phyloP scores from a whole-genome alignment of 1,140 invertebrate genomes.

The Heliconius himera region DNA sequence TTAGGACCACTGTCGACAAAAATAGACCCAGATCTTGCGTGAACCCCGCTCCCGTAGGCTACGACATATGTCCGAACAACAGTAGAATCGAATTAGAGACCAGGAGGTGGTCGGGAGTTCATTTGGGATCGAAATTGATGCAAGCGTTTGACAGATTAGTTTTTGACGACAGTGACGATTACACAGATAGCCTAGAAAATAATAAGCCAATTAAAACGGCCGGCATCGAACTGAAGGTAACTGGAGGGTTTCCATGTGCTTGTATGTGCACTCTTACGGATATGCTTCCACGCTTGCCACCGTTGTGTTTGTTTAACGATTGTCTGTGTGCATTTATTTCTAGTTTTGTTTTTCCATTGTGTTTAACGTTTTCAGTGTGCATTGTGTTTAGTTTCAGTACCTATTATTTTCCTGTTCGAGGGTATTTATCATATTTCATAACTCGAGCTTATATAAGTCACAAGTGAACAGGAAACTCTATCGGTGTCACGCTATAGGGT shows the following conservation, averaged over 20 bases:
- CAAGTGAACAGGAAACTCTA: slow-evolving; percentile 39
- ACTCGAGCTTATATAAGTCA: slow-evolving; percentile 29
- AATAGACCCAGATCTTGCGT: slow-evolving; percentile 87
- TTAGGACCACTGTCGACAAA: slow-evolving; percentile 80
- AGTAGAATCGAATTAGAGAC: slow-evolving; percentile 83
- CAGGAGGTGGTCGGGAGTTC: slow-evolving; percentile 88
- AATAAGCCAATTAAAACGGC: slow-evolving; percentile 69
- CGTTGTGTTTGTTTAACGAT: slow-evolving; percentile 33
- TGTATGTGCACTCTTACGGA: slow-evolving; percentile 44
- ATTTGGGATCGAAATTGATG: slow-evolving; percentile 86
- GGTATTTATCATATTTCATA: slow-evolving; percentile 8
- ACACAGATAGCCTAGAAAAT: slow-evolving; percentile 88
- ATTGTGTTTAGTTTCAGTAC: background rate
- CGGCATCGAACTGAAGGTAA: slow-evolving; percentile 73
- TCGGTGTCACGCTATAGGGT: slow-evolving; percentile 25
- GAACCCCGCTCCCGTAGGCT: slow-evolving; percentile 79
- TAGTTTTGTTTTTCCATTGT: slow-evolving; percentile 30
- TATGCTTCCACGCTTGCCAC: slow-evolving; percentile 46
- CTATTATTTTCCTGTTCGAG: background rate
- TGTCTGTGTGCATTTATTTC: slow-evolving; percentile 21
- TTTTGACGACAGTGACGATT: slow-evolving; percentile 87
- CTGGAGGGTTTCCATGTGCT: slow-evolving; percentile 52
- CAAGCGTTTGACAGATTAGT: slow-evolving; percentile 87
- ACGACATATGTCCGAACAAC: slow-evolving; percentile 75
- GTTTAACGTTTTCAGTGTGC: slow-evolving; percentile 14